Conservation (phyloP, 2,113 vertebrate species). For the Tichodroma muraria region DNA sequence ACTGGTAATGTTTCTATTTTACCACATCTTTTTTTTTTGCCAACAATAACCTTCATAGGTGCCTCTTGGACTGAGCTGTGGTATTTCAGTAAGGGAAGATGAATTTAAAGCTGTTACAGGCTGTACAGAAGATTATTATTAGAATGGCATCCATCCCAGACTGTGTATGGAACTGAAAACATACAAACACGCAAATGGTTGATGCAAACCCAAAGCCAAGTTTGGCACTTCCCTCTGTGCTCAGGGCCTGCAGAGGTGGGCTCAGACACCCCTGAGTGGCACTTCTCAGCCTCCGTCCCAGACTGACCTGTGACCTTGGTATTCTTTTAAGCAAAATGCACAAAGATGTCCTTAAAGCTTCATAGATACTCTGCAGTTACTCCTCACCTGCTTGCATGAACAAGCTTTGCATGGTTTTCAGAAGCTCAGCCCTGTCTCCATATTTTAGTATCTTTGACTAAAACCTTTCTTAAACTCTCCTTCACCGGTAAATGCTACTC, state of each 20-base stretch:
- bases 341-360: background rate
- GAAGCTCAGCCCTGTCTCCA: background rate
- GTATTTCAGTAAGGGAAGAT: background rate
- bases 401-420: background rate
- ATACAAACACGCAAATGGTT: background rate
- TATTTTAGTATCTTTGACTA: background rate
- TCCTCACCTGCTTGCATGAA: background rate
- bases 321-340: background rate
- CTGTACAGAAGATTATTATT: background rate
- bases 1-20: background rate
- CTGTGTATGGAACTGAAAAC: background rate
- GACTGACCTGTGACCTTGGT: background rate
- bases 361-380: background rate
- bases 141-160: background rate
- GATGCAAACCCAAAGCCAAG: background rate
- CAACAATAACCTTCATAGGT: background rate
- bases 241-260: background rate
- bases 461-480: background rate
- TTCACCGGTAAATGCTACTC: background rate
- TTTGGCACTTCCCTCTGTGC: background rate
- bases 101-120: background rate
- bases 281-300: background rate
- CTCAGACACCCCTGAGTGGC: background rate
- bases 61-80: background rate
- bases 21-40: background rate